A percentile compares a stretch with the other conserved stretches of the same genome.
phyloP scores from a whole-genome alignment of 2,797 vertebrate genomes.

The Luscinia luscinia region DNA sequence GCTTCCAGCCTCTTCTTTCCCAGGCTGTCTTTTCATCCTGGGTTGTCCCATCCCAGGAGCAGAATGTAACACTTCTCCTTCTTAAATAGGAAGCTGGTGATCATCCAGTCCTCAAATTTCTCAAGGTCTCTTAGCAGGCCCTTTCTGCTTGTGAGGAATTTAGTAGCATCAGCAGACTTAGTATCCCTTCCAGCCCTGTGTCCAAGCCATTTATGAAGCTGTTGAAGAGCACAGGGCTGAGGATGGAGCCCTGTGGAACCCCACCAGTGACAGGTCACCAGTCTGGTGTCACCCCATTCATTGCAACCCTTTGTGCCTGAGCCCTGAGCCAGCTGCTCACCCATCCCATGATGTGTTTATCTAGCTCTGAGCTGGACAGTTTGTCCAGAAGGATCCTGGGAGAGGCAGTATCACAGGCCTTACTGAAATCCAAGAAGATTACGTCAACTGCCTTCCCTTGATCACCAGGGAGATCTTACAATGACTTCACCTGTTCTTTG shows the following conservation, averaged over 20 bases:
- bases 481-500: background rate
- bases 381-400: background rate
- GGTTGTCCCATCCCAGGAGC: background rate
- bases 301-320: background rate
- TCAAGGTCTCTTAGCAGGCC: background rate
- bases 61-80: background rate
- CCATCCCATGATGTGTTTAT: background rate
- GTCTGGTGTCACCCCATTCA: background rate
- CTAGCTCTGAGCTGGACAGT: rapidly evolving
- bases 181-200: background rate
- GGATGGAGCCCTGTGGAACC: background rate
- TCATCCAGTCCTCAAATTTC: background rate
- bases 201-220: background rate
- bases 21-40: no score
- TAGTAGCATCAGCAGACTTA: rapidly evolving
- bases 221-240: background rate
- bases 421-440: background rate
- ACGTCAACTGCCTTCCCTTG: background rate
- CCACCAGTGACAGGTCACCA: background rate
- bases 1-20: background rate
- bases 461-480: background rate
- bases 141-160: background rate
- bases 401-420: background rate
- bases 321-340: background rate
- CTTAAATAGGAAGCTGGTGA: background rate